Percentiles rank a stretch among this genome's conserved stretches.
Evolutionary conservation across 2,113 vertebrate genomes (phyloP).

Genomic region (Daphoenositta chrysoptera): DNA sequence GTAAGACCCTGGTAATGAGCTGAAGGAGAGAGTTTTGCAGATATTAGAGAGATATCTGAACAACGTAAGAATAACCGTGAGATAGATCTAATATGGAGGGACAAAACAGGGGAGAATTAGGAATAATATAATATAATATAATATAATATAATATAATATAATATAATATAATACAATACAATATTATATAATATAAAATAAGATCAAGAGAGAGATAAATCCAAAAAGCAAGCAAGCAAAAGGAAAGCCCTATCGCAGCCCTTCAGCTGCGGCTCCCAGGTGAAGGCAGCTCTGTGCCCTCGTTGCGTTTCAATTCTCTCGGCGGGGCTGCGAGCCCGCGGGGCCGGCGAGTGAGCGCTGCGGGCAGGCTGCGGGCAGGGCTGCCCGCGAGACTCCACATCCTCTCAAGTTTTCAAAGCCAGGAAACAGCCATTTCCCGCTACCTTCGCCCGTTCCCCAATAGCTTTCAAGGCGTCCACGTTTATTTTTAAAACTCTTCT

Average conservation of each 20-base stretch:
- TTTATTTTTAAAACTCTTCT: conserved; percentile 44
- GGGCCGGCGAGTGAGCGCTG: not conserved
- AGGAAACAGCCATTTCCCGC: conserved; percentile 6
- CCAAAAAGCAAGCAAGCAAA: not conserved
- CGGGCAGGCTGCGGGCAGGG: not conserved
- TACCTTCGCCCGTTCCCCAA: conserved; percentile 6
- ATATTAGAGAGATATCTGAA: not conserved
- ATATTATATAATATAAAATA: too few species aligned
- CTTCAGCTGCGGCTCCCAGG: not conserved
- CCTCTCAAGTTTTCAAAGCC: not conserved
- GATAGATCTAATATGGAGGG: not conserved
- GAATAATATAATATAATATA: not conserved
- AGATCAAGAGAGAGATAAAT: not conserved
- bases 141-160: too few species aligned
- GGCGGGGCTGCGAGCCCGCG: not conserved
- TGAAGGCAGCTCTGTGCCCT: not conserved
- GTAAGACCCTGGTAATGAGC: not conserved
- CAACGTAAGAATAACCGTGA: not conserved
- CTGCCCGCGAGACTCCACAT: not conserved
- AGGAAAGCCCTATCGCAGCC: not conserved
- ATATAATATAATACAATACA: too few species aligned
- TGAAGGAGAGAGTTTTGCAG: not conserved
- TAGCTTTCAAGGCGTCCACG: not conserved
- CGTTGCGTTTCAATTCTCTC: not conserved
- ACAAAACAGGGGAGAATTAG: not conserved